Conservation (phyloP, 2,888 invertebrate genomes). For the Agonum fuliginosum region DNA sequence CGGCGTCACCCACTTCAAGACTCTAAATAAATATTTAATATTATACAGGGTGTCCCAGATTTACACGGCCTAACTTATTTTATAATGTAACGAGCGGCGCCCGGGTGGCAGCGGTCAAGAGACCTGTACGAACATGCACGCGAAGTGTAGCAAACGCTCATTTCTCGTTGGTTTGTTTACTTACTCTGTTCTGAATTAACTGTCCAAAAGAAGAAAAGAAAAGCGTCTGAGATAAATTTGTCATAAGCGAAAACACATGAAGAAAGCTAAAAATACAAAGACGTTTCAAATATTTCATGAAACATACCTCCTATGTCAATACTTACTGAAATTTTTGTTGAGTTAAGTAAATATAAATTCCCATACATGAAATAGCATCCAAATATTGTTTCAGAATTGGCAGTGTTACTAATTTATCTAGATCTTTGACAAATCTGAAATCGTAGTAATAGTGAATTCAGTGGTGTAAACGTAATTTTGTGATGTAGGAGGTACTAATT, state of each 20-base stretch:
- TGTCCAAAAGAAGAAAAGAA: constrained; percentile 52
- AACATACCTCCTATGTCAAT: not conserved
- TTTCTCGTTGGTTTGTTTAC: not conserved
- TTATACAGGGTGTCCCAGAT: not conserved
- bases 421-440: constrained; percentile 45
- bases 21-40: constrained; percentile 22
- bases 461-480: too few species aligned
- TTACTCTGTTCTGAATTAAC: constrained; percentile 47
- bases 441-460: too few species aligned
- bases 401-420: constrained; percentile 35
- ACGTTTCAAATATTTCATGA: not conserved
- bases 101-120: too few species aligned
- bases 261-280: constrained; percentile 22
- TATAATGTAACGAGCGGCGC: not conserved
- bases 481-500: too few species aligned
- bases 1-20: constrained; percentile 36
- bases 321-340: constrained; percentile 50
- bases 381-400: constrained; percentile 47
- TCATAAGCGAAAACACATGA: constrained; percentile 13
- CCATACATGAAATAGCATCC: constrained; percentile 46
- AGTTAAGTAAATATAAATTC: constrained; percentile 33
- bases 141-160: too few species aligned
- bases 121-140: too few species aligned
- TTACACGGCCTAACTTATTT: not conserved
- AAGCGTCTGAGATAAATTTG: constrained; percentile 42